Evolutionary conservation across 2,797 vertebrate species (phyloP).

Genomic region (Trichosurus vulpecula): DNA sequence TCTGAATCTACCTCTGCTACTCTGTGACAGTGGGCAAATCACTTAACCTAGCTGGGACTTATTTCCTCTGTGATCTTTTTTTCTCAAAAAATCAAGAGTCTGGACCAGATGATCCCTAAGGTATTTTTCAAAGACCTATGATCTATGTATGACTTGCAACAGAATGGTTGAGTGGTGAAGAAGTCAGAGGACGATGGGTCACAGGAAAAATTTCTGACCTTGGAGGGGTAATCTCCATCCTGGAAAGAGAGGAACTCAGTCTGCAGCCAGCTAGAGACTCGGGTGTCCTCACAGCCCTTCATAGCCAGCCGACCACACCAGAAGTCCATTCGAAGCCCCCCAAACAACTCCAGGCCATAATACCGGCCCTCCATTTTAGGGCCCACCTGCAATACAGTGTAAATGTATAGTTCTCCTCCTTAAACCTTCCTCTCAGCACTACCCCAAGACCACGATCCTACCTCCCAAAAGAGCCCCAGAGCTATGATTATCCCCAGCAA

Average conservation of each 20-base stretch:
- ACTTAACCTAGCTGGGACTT: background rate
- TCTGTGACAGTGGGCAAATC: background rate
- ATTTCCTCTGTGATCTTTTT: background rate
- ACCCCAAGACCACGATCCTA: background rate
- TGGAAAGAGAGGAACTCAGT: conserved; percentile 78
- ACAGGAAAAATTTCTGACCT: conserved; percentile 74
- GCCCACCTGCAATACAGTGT: conserved; percentile 54
- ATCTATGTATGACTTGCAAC: background rate
- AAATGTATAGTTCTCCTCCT: background rate
- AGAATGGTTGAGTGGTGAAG: conserved; percentile 6
- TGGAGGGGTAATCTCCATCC: background rate
- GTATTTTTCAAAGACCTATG: background rate
- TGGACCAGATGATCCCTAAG: background rate
- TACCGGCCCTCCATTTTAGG: background rate
- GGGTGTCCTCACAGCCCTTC: conserved; percentile 79
- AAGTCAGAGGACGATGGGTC: background rate
- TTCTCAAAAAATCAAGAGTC: background rate
- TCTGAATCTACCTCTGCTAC: background rate
- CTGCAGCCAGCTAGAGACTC: conserved; percentile 81
- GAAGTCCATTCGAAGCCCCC: conserved; percentile 74
- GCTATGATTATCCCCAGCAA: background rate
- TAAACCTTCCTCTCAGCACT: background rate
- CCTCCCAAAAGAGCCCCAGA: background rate
- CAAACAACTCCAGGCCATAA: conserved; percentile 40
- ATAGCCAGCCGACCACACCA: conserved; percentile 83